A percentile compares a stretch with the other conserved stretches of the same genome.
These are phyloP conservation scores for Apostichopus japonicus DNA, from an alignment of 35 echinoderm and acorn worm species.

Conservation along the genomic window DNA sequence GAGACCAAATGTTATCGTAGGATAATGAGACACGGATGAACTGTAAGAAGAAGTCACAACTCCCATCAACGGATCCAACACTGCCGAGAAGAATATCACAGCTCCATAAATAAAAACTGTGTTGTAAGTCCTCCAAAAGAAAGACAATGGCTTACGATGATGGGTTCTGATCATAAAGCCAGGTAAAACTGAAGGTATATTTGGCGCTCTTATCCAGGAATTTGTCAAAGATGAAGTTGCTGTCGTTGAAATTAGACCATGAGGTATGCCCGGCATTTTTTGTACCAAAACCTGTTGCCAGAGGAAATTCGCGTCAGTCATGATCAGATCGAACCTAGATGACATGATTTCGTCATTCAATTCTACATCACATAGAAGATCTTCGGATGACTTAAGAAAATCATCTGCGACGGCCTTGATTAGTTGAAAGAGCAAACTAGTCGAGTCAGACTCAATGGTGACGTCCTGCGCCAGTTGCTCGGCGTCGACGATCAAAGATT, in stretches of 20 bases:
- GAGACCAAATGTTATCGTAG: conserved; percentile 4
- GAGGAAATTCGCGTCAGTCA: conserved; percentile 23
- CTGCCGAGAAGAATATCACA: not conserved
- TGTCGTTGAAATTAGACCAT: not conserved
- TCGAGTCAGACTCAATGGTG: not conserved
- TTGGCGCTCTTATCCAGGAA: conserved; percentile 22
- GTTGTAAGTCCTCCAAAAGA: conserved; percentile 38
- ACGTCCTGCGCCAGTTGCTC: conserved; percentile 18
- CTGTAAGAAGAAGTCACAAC: not conserved
- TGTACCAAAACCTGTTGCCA: conserved; percentile 35
- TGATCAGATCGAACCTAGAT: conserved; percentile 17
- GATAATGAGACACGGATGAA: not conserved
- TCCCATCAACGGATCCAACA: not conserved
- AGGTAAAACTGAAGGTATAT: conserved; percentile 23
- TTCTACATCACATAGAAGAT: not conserved
- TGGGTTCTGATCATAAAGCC: conserved; percentile 34
- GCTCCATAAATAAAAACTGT: not conserved
- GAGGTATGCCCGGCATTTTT: not conserved
- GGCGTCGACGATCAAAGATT: not conserved
- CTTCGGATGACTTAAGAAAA: not conserved
- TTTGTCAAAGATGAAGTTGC: conserved; percentile 9
- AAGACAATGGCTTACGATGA: conserved; percentile 11
- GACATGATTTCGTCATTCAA: not conserved
- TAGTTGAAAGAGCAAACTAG: not conserved
- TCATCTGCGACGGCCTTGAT: not conserved